Conservation (phyloP, 2,113 vertebrate species). For the Hydrochoerus hydrochaeris region DNA sequence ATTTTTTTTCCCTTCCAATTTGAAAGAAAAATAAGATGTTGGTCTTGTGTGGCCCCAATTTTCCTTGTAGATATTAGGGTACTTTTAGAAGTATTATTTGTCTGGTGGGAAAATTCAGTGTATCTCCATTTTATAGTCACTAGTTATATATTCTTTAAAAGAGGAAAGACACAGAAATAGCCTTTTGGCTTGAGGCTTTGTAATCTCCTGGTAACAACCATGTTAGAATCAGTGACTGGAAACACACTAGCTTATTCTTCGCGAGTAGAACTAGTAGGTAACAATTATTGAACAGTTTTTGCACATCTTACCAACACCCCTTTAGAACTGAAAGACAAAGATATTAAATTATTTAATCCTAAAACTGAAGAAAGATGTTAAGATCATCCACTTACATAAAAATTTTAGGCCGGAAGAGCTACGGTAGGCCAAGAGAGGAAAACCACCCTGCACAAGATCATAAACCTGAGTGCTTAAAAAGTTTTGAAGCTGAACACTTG, state of each 20-base stretch:
- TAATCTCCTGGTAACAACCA: neutral
- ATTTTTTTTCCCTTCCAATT: neutral
- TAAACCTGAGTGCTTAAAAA: neutral
- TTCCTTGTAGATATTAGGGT: neutral
- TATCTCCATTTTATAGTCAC: neutral
- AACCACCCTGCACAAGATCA: neutral
- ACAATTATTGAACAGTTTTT: neutral
- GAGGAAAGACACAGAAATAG: neutral
- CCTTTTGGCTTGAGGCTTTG: neutral
- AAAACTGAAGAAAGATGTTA: neutral
- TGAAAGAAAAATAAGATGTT: neutral
- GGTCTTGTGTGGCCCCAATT: neutral
- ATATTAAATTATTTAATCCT: neutral
- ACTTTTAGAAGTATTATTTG: neutral
- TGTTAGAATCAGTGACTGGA: neutral
- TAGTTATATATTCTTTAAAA: neutral
- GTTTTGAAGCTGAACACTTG: neutral
- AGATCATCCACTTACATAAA: neutral
- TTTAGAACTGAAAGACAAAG: neutral
- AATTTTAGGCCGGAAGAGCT: neutral
- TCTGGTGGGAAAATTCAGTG: neutral
- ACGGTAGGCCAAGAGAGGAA: neutral
- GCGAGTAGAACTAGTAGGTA: neutral
- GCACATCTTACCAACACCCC: neutral
- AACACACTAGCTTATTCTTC: neutral